These are phyloP conservation scores for Brotula barbata DNA, from an alignment of 2,797 vertebrate genomes.

Conservation along the genomic window DNA sequence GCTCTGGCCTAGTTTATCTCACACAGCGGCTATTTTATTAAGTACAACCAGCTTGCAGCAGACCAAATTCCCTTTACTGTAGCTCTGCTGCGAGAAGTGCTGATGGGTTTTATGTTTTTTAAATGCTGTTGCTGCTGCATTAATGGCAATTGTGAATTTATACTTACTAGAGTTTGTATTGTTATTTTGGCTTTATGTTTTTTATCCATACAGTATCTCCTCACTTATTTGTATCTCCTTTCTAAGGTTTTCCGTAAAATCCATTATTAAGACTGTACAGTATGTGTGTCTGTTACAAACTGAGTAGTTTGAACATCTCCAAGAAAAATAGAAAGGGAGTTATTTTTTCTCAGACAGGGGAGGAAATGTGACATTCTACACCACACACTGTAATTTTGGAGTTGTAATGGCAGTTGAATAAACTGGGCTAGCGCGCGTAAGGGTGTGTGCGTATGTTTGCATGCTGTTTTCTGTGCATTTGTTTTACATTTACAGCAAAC, in stretches of 20 bases:
- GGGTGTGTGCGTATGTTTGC: slow-evolving; percentile 25
- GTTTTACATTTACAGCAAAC: slow-evolving; percentile 17
- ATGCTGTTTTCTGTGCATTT: slow-evolving; percentile 7
- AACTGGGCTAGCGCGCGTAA: slow-evolving; percentile 28
- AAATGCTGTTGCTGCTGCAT: slow-evolving; percentile 34
- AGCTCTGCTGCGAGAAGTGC: slow-evolving; percentile 51
- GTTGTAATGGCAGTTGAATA: slow-evolving; percentile 51
- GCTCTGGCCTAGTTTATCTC: slow-evolving; percentile 61
- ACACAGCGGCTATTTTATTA: slow-evolving; percentile 57
- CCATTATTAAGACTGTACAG: slow-evolving; percentile 32
- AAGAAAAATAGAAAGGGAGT: slow-evolving; percentile 47
- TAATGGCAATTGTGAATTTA: slow-evolving; percentile 27
- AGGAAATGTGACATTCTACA: slow-evolving; percentile 59
- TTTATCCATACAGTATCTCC: slow-evolving; percentile 3
- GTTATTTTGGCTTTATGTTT: neutral
- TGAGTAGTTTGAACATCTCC: slow-evolving; percentile 32
- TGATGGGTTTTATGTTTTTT: slow-evolving; percentile 49
- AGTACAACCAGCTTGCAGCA: slow-evolving; percentile 52
- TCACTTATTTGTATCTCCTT: slow-evolving; percentile 15
- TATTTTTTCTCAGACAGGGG: slow-evolving; percentile 48
- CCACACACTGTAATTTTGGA: slow-evolving; percentile 58
- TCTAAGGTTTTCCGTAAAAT: slow-evolving; percentile 31
- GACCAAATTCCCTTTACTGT: slow-evolving; percentile 56
- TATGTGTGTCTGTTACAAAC: slow-evolving; percentile 42
- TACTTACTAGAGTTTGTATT: slow-evolving; percentile 19